Base-by-base conservation (phyloP, 2,113 vertebrate genomes). In the Fulmarus glacialis region DNA sequence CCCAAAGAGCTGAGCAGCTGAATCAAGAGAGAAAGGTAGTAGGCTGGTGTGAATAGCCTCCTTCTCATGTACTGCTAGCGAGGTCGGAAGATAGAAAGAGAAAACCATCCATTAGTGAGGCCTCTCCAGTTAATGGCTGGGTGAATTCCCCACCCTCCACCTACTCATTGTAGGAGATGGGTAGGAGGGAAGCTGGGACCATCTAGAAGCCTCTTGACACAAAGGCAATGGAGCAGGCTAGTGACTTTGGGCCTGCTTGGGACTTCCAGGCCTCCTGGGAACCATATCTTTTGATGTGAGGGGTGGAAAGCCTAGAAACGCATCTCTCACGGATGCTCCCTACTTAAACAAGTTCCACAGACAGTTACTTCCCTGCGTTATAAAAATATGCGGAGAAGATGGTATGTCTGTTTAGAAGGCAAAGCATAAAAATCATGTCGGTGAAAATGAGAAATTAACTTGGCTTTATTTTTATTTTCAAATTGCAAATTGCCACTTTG, bases 391-490 rank as follows among this genome's bases (percentile, higher is more conserved):
- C 2, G 3, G 42, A 52, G 58, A 85, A 73, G 43, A 13, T 3
- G 9, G 18, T 91, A 52, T 20, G 30, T 50, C 55, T 68, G 15
- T 70, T 88, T 85, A 82, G 67, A 90, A 95, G 27, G 8, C 14
- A 60, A 67, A 96, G 20, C 53, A 48, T 72, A 53, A 78, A 70
- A 88, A 36, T 72, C 1, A 9, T 42, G 24, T 74, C 8, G n/a
- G 12, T 87, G 78, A 79, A 95, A 86, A 59, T 22, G 38, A 60
- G 43, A 85, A 60, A 85, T 73, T 97, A 95, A 96, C 89, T 96
- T 82, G 70, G 32, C 42, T 94, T 92, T 96, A 11, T 90, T 90
- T 95, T 93, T 94, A 42, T 94, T 96, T 94, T 86, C 72, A 36
- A 87, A 85, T 72, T 79, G 40, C 90, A 40, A 87, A 62, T 72